Percentiles rank a stretch among this genome's conserved stretches.
These are phyloP conservation scores for Ctenoplectra terminalis DNA, from an alignment of 1,140 invertebrate genomes.

Conservation along the genomic window DNA sequence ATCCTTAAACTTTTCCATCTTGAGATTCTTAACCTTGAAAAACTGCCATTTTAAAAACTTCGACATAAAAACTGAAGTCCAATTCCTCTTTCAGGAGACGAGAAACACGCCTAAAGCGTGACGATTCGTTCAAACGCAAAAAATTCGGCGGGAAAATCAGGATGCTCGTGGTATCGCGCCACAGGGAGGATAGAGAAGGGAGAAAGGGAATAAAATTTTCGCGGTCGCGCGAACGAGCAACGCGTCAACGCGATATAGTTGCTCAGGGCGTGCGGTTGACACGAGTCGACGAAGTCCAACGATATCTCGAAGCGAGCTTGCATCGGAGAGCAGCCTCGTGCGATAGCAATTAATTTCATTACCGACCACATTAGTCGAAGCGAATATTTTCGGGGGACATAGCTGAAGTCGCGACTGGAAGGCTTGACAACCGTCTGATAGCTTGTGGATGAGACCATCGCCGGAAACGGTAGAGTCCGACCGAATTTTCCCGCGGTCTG, in stretches of 20 bases:
- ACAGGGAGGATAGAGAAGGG: no score
- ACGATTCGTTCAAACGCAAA: background rate
- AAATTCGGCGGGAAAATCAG: background rate
- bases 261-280: conserved; percentile 44
- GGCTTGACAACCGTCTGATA: background rate
- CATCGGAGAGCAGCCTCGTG: conserved; percentile 37
- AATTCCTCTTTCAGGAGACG: no score
- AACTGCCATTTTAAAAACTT: no score
- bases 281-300: conserved; percentile 11
- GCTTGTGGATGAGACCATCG: background rate
- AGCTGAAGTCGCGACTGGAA: no score
- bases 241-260: background rate
- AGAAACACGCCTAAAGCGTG: no score
- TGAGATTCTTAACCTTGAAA: no score
- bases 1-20: no score
- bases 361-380: conserved; percentile 52
- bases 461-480: background rate
- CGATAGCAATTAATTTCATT: conserved; percentile 62
- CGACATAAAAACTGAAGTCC: no score
- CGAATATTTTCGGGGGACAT: background rate
- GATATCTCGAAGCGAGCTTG: conserved; percentile 48
- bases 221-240: background rate
- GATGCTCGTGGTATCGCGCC: background rate
- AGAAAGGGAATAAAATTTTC: conserved; percentile 1
- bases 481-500: background rate